Base-by-base conservation (phyloP, 2,113 vertebrate genomes). In the Mohoua ochrocephala region DNA sequence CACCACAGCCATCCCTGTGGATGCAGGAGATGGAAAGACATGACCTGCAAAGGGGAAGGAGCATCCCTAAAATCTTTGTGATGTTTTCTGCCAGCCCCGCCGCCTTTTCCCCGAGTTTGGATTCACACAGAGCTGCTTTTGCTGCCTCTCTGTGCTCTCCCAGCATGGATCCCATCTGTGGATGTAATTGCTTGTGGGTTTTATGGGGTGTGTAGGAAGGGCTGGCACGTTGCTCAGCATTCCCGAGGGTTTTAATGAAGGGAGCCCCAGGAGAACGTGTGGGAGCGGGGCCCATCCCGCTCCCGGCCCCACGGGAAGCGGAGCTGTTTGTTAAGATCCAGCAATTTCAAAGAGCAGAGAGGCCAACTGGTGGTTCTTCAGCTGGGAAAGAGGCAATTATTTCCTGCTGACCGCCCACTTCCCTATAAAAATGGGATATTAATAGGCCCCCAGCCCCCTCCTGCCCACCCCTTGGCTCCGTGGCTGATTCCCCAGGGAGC, bases 381-480 rank as follows among this genome's bases (percentile, higher is more conserved):
- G 2, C 59, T 69, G 69, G 87, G 88, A 88, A 96, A 85, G 47
- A 54, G 68, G 89, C 83, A 84, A 45, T 94, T 81, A 71, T 84
- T 94, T 35, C 94, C 93, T 50, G 50, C 93, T 87, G 82, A 18
- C 75, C 30, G 3, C 92, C 91, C 67, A 35, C 70, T 87, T 83
- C 57, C 42, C 52, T 31, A 4, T 24, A n/a, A 56, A 56, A 67
- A 63, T 1, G 13, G 70, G 70, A 15, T 67, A 54, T 60, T 59
- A 63, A 89, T 49, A 79, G 74, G 64, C 64, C 71, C 47, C 15
- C 79, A 85, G 21, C 61, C 67, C 57, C 44, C 41, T 67, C 56
- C 69, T 65, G 22, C 15, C 28, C 63, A 50, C 5, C 68, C 49
- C 54, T 42, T 30, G 3, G 78, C 68, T 60, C 41, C 8, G 6